A percentile compares a stretch with the other conserved stretches of the same genome.
phyloP scores from a whole-genome alignment of 1,140 invertebrate genomes.

The Papilio polyxenes region DNA sequence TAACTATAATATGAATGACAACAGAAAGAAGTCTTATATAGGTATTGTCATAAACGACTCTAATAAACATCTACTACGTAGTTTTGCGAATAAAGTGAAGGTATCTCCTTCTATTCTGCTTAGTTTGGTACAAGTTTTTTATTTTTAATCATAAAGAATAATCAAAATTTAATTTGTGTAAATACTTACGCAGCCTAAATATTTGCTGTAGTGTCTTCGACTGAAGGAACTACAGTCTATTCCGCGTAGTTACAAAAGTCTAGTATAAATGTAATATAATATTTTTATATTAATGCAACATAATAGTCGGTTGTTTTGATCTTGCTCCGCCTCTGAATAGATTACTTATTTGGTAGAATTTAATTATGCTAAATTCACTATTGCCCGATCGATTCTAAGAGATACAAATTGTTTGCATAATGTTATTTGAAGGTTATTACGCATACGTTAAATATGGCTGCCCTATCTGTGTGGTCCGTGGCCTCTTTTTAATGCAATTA shows the following conservation, averaged over 20 bases:
- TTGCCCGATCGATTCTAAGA: conserved; percentile 30
- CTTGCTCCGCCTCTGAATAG: conserved; percentile 15
- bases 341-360: conserved; percentile 29
- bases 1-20: too few species aligned
- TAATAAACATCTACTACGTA: not conserved
- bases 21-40: too few species aligned
- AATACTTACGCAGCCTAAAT: not conserved
- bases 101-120: too few species aligned
- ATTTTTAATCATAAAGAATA: too few species aligned
- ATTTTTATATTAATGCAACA: not conserved
- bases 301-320: conserved; percentile 31
- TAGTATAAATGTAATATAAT: not conserved
- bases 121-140: too few species aligned
- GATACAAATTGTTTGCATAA: conserved; percentile 46
- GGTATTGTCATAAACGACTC: too few species aligned
- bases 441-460: conserved; percentile 46
- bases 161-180: not conserved
- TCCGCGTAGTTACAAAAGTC: not conserved
- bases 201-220: not conserved
- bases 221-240: not conserved
- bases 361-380: conserved; percentile 33
- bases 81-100: too few species aligned
- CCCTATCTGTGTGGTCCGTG: conserved; percentile 52
- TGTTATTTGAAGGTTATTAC: conserved; percentile 70
- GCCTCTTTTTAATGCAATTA: conserved; percentile 47